Percentiles rank a stretch among this genome's conserved stretches.
phyloP scores from a whole-genome alignment of 2,797 vertebrate species.

The Rhadinocentrus ornatus region DNA sequence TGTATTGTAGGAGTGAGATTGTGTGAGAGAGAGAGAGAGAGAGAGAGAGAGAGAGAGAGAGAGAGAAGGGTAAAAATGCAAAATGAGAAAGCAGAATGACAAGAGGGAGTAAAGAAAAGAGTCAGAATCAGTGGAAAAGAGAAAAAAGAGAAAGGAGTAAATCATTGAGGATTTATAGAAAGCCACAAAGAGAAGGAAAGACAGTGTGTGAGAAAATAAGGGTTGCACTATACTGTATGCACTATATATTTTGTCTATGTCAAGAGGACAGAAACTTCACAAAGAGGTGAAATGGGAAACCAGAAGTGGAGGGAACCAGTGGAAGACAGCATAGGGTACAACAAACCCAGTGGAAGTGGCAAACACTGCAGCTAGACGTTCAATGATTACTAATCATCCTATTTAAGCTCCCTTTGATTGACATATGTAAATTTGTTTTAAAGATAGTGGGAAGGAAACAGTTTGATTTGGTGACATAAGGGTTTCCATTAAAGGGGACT shows the following conservation, averaged over 20 bases:
- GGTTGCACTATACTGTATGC: not conserved
- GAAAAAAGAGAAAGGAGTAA: slow-evolving; percentile 8
- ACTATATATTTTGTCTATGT: slow-evolving; percentile 39
- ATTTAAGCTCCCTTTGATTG: slow-evolving; percentile 36
- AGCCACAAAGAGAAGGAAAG: not conserved
- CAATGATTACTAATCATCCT: slow-evolving; percentile 34
- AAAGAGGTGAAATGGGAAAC: slow-evolving; percentile 29
- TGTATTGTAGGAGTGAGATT: slow-evolving; percentile 4
- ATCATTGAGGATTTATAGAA: slow-evolving; percentile 3
- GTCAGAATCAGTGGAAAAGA: slow-evolving; percentile 5
- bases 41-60: too few species aligned
- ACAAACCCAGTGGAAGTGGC: slow-evolving; percentile 35
- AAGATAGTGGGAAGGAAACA: not conserved
- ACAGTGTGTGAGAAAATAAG: slow-evolving; percentile 30
- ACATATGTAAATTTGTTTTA: slow-evolving; percentile 12
- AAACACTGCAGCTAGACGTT: slow-evolving; percentile 24
- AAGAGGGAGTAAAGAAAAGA: not conserved
- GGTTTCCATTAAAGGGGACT: not conserved
- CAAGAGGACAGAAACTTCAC: slow-evolving; percentile 36
- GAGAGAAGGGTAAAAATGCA: slow-evolving; percentile 29
- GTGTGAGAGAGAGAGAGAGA: slow-evolving; percentile 13
- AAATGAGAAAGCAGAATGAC: not conserved
- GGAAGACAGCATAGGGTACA: slow-evolving; percentile 24
- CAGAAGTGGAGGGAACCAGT: slow-evolving; percentile 12
- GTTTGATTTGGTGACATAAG: not conserved